Conservation (phyloP, 2,797 vertebrate species). For the Triplophysa yarkandensis region DNA sequence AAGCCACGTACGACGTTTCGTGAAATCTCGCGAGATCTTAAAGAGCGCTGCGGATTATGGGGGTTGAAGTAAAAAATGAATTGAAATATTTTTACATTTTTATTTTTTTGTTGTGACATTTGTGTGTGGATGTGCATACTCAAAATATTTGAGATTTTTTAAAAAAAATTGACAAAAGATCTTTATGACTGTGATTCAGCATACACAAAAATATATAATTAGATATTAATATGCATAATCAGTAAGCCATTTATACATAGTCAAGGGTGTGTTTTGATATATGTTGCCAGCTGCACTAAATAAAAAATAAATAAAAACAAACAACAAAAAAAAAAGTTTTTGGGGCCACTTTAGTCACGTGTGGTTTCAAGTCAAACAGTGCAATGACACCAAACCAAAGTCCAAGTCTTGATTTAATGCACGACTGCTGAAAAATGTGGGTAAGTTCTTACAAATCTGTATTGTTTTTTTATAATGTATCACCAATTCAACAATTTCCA, state of each 20-base stretch:
- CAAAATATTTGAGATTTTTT: no score
- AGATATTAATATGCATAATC: no score
- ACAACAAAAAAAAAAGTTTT: neutral
- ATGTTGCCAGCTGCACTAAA: neutral
- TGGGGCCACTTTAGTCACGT: constrained; percentile 10
- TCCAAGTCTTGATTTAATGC: constrained; percentile 36
- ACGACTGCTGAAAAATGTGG: constrained; percentile 45
- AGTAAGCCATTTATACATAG: no score
- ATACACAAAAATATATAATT: no score
- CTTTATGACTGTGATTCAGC: no score
- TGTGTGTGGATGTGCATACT: no score
- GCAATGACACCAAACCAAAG: constrained; percentile 49
- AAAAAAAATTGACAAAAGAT: no score
- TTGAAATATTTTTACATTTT: neutral
- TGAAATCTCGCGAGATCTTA: constrained; percentile 67
- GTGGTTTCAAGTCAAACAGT: constrained; percentile 21
- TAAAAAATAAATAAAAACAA: neutral
- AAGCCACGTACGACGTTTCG: constrained; percentile 64
- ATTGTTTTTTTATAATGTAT: constrained; percentile 3
- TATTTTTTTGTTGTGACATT: no score
- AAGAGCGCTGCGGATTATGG: no score
- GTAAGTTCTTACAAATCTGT: constrained; percentile 20
- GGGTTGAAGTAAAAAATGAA: no score
- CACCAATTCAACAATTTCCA: neutral
- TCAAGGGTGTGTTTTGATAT: no score